phyloP scores from a whole-genome alignment of 2,113 vertebrate genomes.

The Cyanocitta stelleri region DNA sequence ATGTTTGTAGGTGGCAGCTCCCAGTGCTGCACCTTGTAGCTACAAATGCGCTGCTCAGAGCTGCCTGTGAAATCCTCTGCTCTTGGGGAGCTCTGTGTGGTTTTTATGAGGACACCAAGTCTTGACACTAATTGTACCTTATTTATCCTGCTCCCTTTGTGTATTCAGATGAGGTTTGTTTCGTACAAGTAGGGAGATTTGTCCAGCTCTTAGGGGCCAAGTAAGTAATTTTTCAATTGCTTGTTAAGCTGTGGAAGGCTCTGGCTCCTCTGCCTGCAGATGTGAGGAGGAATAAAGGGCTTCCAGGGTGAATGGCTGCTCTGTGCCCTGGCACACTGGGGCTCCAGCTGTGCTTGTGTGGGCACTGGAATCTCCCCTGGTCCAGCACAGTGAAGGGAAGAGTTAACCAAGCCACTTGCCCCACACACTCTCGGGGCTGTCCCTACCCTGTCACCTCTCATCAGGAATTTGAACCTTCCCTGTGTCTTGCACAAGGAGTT shows the following conservation, averaged over 20 bases:
- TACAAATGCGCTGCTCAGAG: not conserved
- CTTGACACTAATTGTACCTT: not conserved
- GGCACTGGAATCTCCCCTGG: not conserved
- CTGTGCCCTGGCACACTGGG: not conserved
- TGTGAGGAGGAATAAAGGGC: not conserved
- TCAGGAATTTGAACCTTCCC: constrained; percentile 65
- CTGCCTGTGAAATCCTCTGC: not conserved
- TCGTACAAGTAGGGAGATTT: not conserved
- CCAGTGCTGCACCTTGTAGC: not conserved
- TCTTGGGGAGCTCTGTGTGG: not conserved
- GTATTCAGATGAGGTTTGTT: not conserved
- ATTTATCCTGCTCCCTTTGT: not conserved
- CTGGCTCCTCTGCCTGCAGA: not conserved
- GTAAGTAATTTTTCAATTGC: not conserved
- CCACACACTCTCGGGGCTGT: not conserved
- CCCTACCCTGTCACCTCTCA: constrained; percentile 10
- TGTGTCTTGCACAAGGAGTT: constrained; percentile 38
- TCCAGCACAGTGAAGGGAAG: not conserved
- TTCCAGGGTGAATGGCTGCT: not conserved
- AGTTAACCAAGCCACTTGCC: not conserved
- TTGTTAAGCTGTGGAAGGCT: not conserved
- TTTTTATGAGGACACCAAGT: not conserved
- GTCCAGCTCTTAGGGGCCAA: not conserved
- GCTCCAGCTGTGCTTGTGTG: not conserved
- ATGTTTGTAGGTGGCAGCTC: not conserved